Conservation (phyloP, 2,113 vertebrate genomes). For the Psettodes erumei region DNA sequence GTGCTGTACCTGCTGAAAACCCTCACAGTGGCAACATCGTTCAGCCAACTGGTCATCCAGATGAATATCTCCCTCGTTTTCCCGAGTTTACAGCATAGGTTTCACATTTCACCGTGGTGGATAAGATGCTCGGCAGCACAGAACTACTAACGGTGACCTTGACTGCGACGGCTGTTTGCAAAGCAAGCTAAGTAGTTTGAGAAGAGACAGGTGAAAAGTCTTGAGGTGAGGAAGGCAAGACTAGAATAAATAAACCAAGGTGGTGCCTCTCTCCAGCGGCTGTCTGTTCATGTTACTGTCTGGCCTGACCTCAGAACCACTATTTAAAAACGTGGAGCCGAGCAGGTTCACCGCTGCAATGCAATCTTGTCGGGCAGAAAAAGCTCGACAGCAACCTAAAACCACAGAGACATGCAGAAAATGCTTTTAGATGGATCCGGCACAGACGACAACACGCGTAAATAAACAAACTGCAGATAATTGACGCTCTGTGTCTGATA, state of each 20-base stretch:
- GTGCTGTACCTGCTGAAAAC: conserved; percentile 1
- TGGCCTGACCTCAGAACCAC: not conserved
- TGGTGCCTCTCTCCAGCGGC: not conserved
- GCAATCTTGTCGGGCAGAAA: not conserved
- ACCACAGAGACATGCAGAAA: not conserved
- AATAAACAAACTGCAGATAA: not conserved
- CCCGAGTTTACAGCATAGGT: not conserved
- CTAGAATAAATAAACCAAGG: conserved; percentile 6
- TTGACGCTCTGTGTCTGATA: not conserved
- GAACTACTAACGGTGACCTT: not conserved
- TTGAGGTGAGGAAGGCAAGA: not conserved
- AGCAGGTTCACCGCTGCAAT: not conserved
- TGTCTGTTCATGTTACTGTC: not conserved
- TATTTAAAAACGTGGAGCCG: not conserved
- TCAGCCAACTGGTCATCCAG: conserved; percentile 5
- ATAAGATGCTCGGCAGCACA: conserved; percentile 6
- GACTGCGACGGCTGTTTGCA: not conserved
- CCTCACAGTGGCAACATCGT: conserved; percentile 1
- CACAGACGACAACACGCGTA: not conserved
- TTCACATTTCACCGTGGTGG: not conserved
- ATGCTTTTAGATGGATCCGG: not conserved
- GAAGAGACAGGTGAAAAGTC: conserved; percentile 13
- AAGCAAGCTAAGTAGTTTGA: conserved; percentile 17
- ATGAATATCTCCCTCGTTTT: conserved; percentile 21
- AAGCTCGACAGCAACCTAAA: not conserved